Base-by-base conservation (phyloP, 2,113 vertebrate species). In the Notarius quadriscutis region DNA sequence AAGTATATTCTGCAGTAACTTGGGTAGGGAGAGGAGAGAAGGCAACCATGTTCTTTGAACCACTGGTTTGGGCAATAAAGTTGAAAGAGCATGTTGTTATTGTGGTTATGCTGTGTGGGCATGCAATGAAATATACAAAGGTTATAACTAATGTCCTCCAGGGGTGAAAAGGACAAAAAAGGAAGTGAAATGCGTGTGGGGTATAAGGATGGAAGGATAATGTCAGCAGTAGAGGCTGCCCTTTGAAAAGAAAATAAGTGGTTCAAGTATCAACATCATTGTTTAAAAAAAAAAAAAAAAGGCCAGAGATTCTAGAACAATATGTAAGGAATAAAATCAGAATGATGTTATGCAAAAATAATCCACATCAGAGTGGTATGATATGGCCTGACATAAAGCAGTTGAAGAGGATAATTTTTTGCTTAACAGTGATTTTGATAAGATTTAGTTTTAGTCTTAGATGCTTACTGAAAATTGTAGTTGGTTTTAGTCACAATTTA, bases 1-100 rank as follows among this genome's bases (percentile, higher is more conserved):
- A 92, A 93, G 91, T 94, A 92, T 93, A 89, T 93, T 92, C 91
- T 87, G 89, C 84, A 90, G 91, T 90, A 63, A 92, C 81, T 77
- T 5, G 2, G 27, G 27, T 7, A 7, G n/a, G 11, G 20, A 15
- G 14, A 55, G 7, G 25, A 55, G 86, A 62, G 27, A 60, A 74
- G 67, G 25, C 17, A 75, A n/a, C 7, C 2, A 10, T 48, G 5
- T 30, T 87, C 67, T 77, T 51, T 81, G 12, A 15, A 55, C 14
- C 11, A 41, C 20, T 65, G 58, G n/a, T 20, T 53, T 55, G 5
- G 57, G 55, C 25, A 74, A 30, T 78, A 86, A 51, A 63, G 85
- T 34, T 55, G 63, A 20, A 81, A 41, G 41, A 83, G 41, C 57
- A 72, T 41, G 72, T 80, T 67, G n/a, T 80, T 86, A 41, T 20